Conservation (phyloP, 2,113 vertebrate genomes). For the Bucco capensis region DNA sequence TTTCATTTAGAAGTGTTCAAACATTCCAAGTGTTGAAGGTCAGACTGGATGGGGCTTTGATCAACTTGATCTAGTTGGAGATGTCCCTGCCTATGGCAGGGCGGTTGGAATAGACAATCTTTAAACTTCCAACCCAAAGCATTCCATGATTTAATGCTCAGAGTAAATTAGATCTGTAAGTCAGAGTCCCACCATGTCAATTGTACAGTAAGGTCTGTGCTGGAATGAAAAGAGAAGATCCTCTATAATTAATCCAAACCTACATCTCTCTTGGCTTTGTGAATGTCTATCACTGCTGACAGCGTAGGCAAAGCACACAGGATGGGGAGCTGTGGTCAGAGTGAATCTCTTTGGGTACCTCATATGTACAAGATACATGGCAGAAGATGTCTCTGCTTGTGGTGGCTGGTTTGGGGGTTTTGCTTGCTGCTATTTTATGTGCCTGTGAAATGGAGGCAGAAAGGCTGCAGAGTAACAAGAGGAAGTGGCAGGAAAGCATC, state of each 20-base stretch:
- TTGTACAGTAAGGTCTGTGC: neutral
- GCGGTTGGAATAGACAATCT: neutral
- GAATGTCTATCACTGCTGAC: neutral
- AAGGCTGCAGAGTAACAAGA: neutral
- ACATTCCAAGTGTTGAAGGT: neutral
- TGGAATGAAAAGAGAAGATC: neutral
- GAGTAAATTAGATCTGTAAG: neutral
- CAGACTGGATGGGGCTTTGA: neutral
- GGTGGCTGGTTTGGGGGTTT: neutral
- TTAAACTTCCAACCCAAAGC: neutral
- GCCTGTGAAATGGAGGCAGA: neutral
- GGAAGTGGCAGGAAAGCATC: neutral
- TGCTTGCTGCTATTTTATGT: neutral
- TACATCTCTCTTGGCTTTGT: accelerated
- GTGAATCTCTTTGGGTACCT: neutral
- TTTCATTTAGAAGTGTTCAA: neutral
- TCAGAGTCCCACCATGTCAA: neutral
- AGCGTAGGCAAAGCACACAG: neutral
- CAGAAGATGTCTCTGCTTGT: neutral
- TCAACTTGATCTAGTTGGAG: neutral
- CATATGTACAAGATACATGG: accelerated
- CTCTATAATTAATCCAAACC: neutral
- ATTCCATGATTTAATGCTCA: neutral
- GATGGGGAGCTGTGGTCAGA: neutral
- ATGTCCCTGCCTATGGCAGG: neutral